Percentiles rank a stretch among this genome's conserved stretches.
These are phyloP conservation scores for Colaptes auratus DNA, from an alignment of 2,113 vertebrate species.

Conservation along the genomic window DNA sequence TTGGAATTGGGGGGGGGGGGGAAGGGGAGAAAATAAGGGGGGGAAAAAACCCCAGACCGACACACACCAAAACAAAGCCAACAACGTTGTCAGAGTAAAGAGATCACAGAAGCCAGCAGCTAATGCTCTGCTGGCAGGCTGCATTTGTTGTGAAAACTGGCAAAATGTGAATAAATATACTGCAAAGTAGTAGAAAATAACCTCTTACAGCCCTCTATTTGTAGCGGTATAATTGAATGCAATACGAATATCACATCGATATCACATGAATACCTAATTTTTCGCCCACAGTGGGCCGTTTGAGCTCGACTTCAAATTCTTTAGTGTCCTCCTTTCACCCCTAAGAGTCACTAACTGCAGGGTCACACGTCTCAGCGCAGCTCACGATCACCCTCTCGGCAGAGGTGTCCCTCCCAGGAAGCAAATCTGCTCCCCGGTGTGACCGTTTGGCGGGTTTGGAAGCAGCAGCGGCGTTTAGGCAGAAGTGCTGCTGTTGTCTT, in stretches of 20 bases:
- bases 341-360: background rate
- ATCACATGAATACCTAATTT: background rate
- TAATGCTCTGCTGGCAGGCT: background rate
- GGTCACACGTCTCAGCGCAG: background rate
- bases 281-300: background rate
- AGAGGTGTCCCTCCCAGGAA: background rate
- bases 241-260: too few species aligned
- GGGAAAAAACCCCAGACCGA: too few species aligned
- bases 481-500: slow-evolving; percentile 25
- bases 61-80: background rate
- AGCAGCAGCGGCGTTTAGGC: slow-evolving; percentile 6
- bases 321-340: background rate
- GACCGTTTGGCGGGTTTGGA: background rate
- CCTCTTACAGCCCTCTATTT: background rate
- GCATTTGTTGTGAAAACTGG: background rate
- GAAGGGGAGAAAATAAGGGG: too few species aligned
- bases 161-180: background rate
- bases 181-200: background rate
- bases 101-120: background rate
- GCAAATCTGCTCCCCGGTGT: background rate
- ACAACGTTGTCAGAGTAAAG: background rate
- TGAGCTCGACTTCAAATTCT: background rate
- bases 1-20: background rate
- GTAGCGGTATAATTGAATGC: background rate
- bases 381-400: fast-evolving